phyloP scores from a whole-genome alignment of 1,140 invertebrate species.

The Tetragnatha versicolor region DNA sequence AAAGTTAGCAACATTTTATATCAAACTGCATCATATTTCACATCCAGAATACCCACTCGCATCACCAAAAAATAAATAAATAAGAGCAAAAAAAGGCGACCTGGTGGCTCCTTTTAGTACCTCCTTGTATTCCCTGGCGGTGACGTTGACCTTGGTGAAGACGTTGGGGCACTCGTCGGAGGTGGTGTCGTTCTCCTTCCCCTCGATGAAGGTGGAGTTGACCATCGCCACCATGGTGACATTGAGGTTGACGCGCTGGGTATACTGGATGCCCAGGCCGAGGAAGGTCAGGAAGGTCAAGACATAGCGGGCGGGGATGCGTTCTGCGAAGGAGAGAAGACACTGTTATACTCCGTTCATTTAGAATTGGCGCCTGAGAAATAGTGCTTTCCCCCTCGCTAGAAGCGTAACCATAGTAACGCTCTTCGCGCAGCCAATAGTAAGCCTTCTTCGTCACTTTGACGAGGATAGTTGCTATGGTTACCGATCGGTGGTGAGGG shows the following conservation, averaged over 20 bases:
- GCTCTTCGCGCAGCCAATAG: too few species aligned
- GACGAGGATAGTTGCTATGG: too few species aligned
- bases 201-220: conserved; percentile 50
- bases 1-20: too few species aligned
- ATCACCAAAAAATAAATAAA: not conserved
- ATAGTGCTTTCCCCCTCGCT: too few species aligned
- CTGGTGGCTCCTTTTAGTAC: conserved; percentile 8
- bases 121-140: conserved; percentile 23
- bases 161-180: conserved; percentile 44
- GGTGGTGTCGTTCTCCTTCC: conserved; percentile 32
- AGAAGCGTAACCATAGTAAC: too few species aligned
- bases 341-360: not conserved
- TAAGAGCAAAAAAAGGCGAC: not conserved
- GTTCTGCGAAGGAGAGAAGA: conserved; percentile 13
- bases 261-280: conserved; percentile 58
- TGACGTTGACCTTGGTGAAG: not conserved
- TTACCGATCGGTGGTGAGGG: too few species aligned
- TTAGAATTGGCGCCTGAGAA: too few species aligned
- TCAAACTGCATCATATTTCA: too few species aligned
- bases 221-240: conserved; percentile 59
- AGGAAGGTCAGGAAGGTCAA: conserved; percentile 57
- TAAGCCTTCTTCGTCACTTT: too few species aligned
- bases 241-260: conserved; percentile 57
- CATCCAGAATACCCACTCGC: not conserved
- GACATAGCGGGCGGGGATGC: conserved; percentile 54